Base-by-base conservation (phyloP, 1,140 invertebrate species). In the Phthorimaea operculella region DNA sequence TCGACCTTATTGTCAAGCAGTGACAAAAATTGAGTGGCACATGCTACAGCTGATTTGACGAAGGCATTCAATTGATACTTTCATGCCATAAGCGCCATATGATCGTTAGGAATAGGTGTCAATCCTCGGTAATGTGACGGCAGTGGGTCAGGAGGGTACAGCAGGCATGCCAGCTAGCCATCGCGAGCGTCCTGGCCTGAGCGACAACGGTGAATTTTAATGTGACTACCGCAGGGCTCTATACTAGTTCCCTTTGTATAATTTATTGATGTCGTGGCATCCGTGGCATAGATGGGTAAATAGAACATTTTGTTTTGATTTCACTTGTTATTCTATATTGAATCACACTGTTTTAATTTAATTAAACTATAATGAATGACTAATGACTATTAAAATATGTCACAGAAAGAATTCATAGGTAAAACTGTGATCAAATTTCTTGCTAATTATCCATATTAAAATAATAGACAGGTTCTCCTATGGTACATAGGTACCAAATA, bases 61-160 rank as follows among this genome's bases (percentile, higher is more conserved):
- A 28, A 58, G 12, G 53, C 49, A 36, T 63, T 59, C 18, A 1
- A 50, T 28, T 50, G 48, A 21, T 12, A 50, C 48, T 52, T 55
- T 36, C 49, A 50, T 60, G 36, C 48, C 59, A 58, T 61, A 59
- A 51, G 55, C 36, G 55, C 34, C 57, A 39, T 52, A 59, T 64
- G 60, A 66, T 67, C 39, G 53, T 9, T 49, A 34, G 52, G 44
- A 67, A 65, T 67, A 57, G 53, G 60, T 57, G 57, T 51, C 58
- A 59, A 67, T 64, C 61, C 63, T 64, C 64, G 64, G 61, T 72
- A 70, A 70, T 67, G 67, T 62, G 62, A 55, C 21, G n/a, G n/a
- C 58, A 70, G 67, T 75, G 55, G 74, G 76, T 79, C 67, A 79
- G 54, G 57, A 68, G 70, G 67, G 59, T 69, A 62, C 33, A 55